Evolutionary conservation across 2,888 invertebrate species (phyloP), one percentile per base, ranked within the genome.

Genomic region (Sycophila texana): DNA sequence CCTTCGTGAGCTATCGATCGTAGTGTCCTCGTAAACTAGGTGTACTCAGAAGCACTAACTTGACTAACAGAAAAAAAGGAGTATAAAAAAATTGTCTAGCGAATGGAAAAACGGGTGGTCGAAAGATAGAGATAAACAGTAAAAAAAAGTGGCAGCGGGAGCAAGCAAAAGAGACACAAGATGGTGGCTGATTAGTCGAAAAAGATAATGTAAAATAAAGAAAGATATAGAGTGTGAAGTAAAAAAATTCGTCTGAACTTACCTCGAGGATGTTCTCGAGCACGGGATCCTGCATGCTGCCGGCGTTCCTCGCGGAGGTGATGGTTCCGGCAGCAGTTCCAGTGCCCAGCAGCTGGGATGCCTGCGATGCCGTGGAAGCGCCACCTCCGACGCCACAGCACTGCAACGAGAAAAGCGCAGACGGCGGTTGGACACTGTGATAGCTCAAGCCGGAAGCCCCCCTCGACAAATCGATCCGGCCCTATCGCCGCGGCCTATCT

Each of bases 361-460:
- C 87, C 86, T 88, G 89, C 86, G 89, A 87, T 87, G 88, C 89
- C 89, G 89, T 89, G 86, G 89, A 87, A 87, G 88, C 89, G 89
- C 89, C 90, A 90, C 90, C 90, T 88, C 90, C 88, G 87, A 88
- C 89, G 85, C 89, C 90, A 88, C 90, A 90, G 88, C 89, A 90
- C 90, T 90, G 87, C 85, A 74, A 68, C 47, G 78, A 39, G 39
- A 39, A 39, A 39, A 39, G 39, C n/a, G 14, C 53, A 16, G 16
- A 53, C 53, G n/a, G 53, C 5, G 53, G 53, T 14, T 53, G n/a
- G 14, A 53, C n/a, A 16, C 4, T n/a, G 53, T n/a, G 16, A 1
- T 14, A 14, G 18, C 57, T 2, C 65, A 47, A 30, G 55, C 10
- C 67, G 49, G 51, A 49, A 49, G 53, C 66, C 22, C 26, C 14